Conservation (phyloP, 2,888 invertebrate species). For the Branchipolynoe longqiensis region DNA sequence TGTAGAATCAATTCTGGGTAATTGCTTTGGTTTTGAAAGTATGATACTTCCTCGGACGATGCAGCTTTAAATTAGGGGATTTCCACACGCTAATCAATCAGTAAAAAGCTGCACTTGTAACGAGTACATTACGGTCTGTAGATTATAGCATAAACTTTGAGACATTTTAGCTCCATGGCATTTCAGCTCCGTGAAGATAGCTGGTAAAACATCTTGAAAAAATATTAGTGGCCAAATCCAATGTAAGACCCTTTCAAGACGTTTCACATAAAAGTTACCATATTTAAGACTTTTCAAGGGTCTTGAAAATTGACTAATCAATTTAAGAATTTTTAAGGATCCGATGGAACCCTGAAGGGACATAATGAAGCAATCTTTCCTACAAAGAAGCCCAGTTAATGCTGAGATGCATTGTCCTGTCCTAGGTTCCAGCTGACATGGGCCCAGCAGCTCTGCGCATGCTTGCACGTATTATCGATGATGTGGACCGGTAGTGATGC, state of each 20-base stretch:
- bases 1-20: no score
- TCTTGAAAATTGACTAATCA: no score
- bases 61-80: no score
- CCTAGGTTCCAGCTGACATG: slow-evolving; percentile 64
- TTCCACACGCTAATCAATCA: no score
- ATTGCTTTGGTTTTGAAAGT: no score
- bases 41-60: no score
- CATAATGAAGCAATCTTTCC: background rate
- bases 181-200: no score
- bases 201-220: no score
- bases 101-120: background rate
- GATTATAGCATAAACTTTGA: background rate
- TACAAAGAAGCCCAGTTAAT: background rate
- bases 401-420: background rate
- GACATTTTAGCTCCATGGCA: no score
- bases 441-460: slow-evolving; percentile 63
- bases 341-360: background rate
- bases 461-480: slow-evolving; percentile 62
- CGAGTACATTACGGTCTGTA: background rate
- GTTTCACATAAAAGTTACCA: no score
- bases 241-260: background rate
- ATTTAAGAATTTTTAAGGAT: background rate
- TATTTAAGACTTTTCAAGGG: no score
- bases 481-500: slow-evolving; percentile 53
- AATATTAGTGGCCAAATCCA: no score